Conservation (phyloP, 1,140 invertebrate species). For the Epicauta chinensis region DNA sequence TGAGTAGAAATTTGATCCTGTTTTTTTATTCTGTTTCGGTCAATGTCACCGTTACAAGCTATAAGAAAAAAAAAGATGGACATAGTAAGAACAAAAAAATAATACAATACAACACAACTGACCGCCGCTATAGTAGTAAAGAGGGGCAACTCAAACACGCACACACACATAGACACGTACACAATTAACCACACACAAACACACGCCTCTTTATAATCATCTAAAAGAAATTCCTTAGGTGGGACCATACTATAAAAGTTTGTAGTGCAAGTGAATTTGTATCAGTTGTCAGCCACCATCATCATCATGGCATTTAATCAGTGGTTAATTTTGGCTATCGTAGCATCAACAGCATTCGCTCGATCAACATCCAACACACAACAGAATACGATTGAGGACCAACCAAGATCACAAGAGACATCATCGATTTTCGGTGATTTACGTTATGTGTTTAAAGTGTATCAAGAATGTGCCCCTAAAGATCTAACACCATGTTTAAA, state of each 20-base stretch:
- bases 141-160: slow-evolving; percentile 14
- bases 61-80: not conserved
- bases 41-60: slow-evolving; percentile 22
- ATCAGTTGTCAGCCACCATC: slow-evolving; percentile 41
- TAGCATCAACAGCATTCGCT: slow-evolving; percentile 38
- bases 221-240: slow-evolving; percentile 27
- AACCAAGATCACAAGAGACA: slow-evolving; percentile 35
- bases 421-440: slow-evolving; percentile 48
- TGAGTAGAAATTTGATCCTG: slow-evolving; percentile 29
- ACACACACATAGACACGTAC: no score
- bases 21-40: slow-evolving; percentile 31
- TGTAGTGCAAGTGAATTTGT: slow-evolving; percentile 41
- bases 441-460: slow-evolving; percentile 53
- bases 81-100: not conserved
- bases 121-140: slow-evolving; percentile 6
- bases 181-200: not conserved
- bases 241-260: slow-evolving; percentile 37
- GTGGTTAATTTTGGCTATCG: slow-evolving; percentile 40
- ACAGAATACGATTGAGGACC: slow-evolving; percentile 44
- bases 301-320: slow-evolving; percentile 34
- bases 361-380: slow-evolving; percentile 45
- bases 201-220: slow-evolving; percentile 2
- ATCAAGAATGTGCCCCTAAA: slow-evolving; percentile 65
- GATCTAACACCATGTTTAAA: slow-evolving; percentile 70
- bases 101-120: slow-evolving; percentile 1